Conservation (phyloP, 2,113 vertebrate species). For the Nothocercus julius region DNA sequence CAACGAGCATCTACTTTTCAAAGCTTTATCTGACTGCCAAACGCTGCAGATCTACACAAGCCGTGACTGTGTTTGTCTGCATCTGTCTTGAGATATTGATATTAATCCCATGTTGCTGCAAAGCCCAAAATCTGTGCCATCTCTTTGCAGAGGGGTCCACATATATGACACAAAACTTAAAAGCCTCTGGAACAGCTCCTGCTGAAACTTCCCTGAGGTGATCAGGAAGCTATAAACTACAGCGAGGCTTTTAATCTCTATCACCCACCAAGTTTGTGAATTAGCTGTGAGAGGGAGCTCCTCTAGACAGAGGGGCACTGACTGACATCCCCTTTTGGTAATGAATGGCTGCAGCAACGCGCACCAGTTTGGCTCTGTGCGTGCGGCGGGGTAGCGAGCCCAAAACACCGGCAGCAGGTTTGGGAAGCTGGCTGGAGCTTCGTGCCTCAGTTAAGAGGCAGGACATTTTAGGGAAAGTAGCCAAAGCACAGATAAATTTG, state of each 20-base stretch:
- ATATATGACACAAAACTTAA: neutral
- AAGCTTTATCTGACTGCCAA: neutral
- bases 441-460: neutral
- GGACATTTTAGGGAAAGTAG: neutral
- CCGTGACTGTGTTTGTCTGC: neutral
- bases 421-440: neutral
- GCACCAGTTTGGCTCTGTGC: neutral
- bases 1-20: neutral
- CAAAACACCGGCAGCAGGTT: neutral
- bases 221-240: constrained; percentile 27
- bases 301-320: neutral
- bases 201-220: constrained; percentile 23
- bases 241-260: neutral
- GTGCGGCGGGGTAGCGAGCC: neutral
- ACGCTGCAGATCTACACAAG: neutral
- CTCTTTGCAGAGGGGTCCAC: neutral
- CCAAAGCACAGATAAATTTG: neutral
- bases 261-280: neutral
- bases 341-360: neutral
- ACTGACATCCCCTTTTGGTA: neutral
- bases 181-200: constrained; percentile 8
- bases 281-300: neutral
- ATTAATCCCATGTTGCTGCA: neutral
- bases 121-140: neutral
- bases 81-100: neutral